Conservation (phyloP, 1,140 invertebrate genomes). For the Apis mellifera region DNA sequence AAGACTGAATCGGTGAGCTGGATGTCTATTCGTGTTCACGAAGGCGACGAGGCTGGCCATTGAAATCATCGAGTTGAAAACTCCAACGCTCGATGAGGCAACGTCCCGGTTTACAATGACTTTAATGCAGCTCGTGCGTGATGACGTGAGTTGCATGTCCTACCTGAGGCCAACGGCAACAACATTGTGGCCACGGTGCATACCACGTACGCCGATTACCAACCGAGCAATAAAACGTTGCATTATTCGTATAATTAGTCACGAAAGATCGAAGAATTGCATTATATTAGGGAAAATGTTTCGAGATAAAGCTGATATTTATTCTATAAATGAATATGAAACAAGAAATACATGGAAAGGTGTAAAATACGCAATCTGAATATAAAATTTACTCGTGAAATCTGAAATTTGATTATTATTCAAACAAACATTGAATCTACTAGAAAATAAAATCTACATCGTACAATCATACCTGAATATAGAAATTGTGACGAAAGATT, state of each 20-base stretch:
- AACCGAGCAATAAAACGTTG: constrained; percentile 40
- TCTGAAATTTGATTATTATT: too few relatives aligned
- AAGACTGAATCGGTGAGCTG: background rate
- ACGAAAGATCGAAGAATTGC: constrained; percentile 5
- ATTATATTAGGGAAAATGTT: too few relatives aligned
- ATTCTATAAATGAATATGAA: background rate
- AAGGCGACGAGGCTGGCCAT: constrained; percentile 30
- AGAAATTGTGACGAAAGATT: too few relatives aligned
- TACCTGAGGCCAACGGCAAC: background rate
- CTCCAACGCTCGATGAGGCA: constrained; percentile 40
- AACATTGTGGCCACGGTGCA: background rate
- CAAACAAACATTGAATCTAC: too few relatives aligned
- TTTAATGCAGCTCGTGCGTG: constrained; percentile 43
- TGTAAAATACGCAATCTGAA: too few relatives aligned
- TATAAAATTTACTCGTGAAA: too few relatives aligned
- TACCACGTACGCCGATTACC: constrained; percentile 14
- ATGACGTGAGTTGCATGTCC: constrained; percentile 45
- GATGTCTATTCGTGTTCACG: constrained; percentile 5
- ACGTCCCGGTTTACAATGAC: constrained; percentile 43
- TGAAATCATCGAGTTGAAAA: constrained; percentile 37
- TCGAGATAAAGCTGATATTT: background rate
- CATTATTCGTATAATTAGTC: constrained; percentile 47
- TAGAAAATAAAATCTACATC: too few relatives aligned
- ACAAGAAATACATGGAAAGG: too few relatives aligned
- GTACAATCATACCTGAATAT: too few relatives aligned